A percentile compares a stretch with the other conserved stretches of the same genome.
Evolutionary conservation across 1,140 invertebrate genomes (phyloP).

Genomic region (Cyclargus thomasi): DNA sequence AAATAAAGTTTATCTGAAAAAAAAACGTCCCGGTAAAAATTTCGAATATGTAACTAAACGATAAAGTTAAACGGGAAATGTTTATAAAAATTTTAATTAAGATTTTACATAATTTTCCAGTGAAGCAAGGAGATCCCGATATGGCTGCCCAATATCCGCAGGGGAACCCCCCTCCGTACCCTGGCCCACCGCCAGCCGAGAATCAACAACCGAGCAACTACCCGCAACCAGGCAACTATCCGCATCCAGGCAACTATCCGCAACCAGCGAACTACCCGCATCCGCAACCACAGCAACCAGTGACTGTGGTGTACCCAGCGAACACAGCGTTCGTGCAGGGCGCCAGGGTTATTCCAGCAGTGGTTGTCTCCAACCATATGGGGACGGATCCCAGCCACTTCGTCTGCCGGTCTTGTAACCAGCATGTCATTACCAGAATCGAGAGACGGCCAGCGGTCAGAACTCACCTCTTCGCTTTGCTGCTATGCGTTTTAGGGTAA

Average conservation of each 20-base stretch:
- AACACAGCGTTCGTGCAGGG: conserved; percentile 24
- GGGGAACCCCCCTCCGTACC: conserved; percentile 30
- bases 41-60: too few species aligned
- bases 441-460: conserved; percentile 70
- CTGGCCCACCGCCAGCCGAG: conserved; percentile 21
- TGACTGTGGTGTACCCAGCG: conserved; percentile 21
- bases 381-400: conserved; percentile 61
- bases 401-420: conserved; percentile 74
- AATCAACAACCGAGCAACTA: background rate
- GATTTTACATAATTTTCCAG: too few species aligned
- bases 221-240: background rate
- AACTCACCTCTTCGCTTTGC: conserved; percentile 77
- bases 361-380: conserved; percentile 39
- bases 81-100: too few species aligned
- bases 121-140: conserved; percentile 22
- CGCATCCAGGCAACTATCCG: background rate
- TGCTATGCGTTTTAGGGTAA: conserved; percentile 77
- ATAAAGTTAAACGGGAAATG: too few species aligned
- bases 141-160: conserved; percentile 19
- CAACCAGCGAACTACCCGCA: conserved; percentile 15
- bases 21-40: too few species aligned
- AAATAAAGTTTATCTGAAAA: too few species aligned
- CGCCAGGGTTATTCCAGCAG: conserved; percentile 19
- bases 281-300: conserved; percentile 21
- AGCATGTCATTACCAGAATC: conserved; percentile 67